phyloP scores from a whole-genome alignment of 2,113 vertebrate genomes.

The Dolichotis patagonum region DNA sequence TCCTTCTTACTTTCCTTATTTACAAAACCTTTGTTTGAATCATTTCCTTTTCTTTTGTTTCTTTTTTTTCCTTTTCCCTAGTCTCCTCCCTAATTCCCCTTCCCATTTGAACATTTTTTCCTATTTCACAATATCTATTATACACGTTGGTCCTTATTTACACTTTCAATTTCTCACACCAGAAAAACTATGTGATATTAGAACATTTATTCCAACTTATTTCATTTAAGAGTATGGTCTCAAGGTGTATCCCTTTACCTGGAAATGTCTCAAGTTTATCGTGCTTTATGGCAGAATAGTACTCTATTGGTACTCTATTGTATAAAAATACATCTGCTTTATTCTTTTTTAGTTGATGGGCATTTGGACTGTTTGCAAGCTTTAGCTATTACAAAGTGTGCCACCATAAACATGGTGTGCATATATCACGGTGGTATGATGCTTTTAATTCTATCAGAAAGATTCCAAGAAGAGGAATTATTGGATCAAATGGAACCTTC shows the following conservation, averaged over 20 bases:
- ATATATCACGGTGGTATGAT: background rate
- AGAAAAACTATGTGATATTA: background rate
- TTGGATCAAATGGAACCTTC: background rate
- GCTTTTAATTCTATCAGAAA: background rate
- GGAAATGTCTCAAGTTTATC: background rate
- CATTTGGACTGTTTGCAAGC: background rate
- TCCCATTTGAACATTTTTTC: background rate
- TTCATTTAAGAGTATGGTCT: background rate
- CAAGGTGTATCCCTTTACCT: background rate
- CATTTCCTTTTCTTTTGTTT: background rate
- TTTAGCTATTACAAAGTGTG: background rate
- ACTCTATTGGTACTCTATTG: background rate
- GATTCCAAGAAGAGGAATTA: background rate
- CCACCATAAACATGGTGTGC: background rate
- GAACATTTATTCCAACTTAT: background rate
- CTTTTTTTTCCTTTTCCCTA: background rate
- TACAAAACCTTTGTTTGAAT: background rate
- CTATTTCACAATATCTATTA: background rate
- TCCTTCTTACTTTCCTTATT: no score
- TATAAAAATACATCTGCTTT: background rate
- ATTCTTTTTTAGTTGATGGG: background rate
- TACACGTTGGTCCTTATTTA: background rate
- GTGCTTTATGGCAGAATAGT: background rate
- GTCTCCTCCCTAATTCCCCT: background rate
- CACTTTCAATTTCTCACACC: background rate